Conservation (phyloP, 2,888 invertebrate genomes). For the Mimumesa dahlbomi region DNA sequence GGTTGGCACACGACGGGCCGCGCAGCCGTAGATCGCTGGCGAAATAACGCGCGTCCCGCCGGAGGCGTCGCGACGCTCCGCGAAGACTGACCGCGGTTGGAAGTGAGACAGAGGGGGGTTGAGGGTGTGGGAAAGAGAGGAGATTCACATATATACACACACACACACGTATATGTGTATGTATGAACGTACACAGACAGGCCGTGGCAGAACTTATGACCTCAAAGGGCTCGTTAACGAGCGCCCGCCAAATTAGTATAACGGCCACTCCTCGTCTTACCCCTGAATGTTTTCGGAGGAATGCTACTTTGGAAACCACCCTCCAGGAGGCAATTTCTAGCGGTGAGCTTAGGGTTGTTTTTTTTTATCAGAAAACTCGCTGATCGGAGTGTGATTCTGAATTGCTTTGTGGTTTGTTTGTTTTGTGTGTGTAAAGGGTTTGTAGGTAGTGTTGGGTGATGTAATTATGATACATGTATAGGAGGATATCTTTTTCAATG, state of each 20-base stretch:
- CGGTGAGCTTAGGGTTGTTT: too few species aligned
- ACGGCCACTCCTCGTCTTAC: constrained; percentile 50
- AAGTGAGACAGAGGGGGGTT: constrained; percentile 13
- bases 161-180: too few species aligned
- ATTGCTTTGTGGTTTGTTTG: too few species aligned
- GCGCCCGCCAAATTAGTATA: constrained; percentile 75
- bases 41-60: constrained; percentile 37
- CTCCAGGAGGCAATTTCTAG: too few species aligned
- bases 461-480: too few species aligned
- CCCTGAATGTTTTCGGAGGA: not conserved
- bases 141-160: too few species aligned
- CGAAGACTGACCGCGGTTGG: constrained; percentile 47
- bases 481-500: too few species aligned
- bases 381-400: too few species aligned
- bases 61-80: constrained; percentile 50
- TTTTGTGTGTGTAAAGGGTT: too few species aligned
- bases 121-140: constrained; percentile 21
- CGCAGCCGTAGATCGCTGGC: constrained; percentile 57
- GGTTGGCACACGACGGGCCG: constrained; percentile 42
- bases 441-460: too few species aligned
- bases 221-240: constrained; percentile 78
- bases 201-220: constrained; percentile 72
- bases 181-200: constrained; percentile 40
- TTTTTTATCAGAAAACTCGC: too few species aligned
- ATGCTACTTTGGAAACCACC: constrained; percentile 2